phyloP scores from a whole-genome alignment of 2,888 invertebrate species.

The Alsophila aescularia region DNA sequence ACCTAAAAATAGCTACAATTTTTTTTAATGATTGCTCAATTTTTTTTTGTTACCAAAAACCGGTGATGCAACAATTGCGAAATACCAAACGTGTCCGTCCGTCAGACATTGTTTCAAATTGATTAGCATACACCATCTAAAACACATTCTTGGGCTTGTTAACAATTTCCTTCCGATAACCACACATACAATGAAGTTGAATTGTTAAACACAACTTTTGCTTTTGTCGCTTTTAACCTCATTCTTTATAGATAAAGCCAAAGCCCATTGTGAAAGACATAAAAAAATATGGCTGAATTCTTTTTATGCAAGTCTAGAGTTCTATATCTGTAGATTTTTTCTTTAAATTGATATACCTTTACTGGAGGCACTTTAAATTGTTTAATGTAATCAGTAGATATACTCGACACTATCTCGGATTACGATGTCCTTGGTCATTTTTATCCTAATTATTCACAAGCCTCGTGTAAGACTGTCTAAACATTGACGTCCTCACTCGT shows the following conservation, averaged over 20 bases:
- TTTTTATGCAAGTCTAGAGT: neutral
- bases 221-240: slow-evolving; percentile 51
- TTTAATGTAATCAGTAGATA: too few relatives aligned
- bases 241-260: slow-evolving; percentile 16
- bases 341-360: too few relatives aligned
- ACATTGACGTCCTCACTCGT: slow-evolving; percentile 68
- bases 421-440: slow-evolving; percentile 1
- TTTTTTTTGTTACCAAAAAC: neutral
- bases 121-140: slow-evolving; percentile 69
- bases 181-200: slow-evolving; percentile 34
- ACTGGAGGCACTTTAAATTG: too few relatives aligned
- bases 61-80: slow-evolving; percentile 62
- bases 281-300: neutral
- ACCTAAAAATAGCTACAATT: too few relatives aligned
- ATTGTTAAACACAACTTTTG: slow-evolving; percentile 52
- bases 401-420: neutral
- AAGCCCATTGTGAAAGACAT: neutral
- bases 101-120: slow-evolving; percentile 61
- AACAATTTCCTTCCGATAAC: slow-evolving; percentile 56
- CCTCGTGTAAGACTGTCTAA: slow-evolving; percentile 57
- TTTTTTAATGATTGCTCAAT: neutral
- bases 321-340: neutral
- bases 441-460: slow-evolving; percentile 36
- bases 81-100: slow-evolving; percentile 53
- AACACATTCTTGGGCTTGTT: slow-evolving; percentile 50